These are phyloP conservation scores for Sycophaga agraensis DNA, from an alignment of 1,140 invertebrate species.

Conservation along the genomic window DNA sequence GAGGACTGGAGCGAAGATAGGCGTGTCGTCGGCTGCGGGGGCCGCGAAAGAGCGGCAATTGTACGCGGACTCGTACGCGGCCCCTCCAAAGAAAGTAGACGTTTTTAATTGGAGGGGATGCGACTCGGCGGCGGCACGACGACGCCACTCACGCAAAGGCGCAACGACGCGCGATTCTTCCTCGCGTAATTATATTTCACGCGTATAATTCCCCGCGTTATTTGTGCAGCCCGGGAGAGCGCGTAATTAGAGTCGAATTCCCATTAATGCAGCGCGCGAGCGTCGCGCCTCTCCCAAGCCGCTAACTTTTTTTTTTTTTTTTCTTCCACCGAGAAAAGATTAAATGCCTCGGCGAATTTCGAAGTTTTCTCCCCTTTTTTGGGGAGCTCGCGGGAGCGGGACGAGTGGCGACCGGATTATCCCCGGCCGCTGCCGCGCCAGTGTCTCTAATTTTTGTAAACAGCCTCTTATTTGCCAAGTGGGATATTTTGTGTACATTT, in stretches of 20 bases:
- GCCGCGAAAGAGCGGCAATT: no score
- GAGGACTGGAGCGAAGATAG: no score
- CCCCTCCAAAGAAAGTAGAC: no score
- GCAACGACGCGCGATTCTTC: not conserved
- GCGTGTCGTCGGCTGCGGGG: no score
- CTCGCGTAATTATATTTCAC: constrained; percentile 2
- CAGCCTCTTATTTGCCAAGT: not conserved
- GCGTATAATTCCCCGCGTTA: not conserved
- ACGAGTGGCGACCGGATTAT: constrained; percentile 1
- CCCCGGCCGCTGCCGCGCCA: not conserved
- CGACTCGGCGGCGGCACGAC: no score
- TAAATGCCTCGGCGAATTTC: not conserved
- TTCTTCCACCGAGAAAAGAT: not conserved
- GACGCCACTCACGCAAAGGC: no score
- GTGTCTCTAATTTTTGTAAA: constrained; percentile 6
- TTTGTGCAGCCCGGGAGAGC: not conserved
- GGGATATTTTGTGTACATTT: not conserved
- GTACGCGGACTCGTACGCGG: no score
- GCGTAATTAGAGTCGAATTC: constrained; percentile 15
- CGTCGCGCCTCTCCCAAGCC: not conserved
- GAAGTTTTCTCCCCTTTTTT: not conserved
- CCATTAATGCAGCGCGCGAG: not conserved
- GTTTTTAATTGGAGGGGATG: no score
- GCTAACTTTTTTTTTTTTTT: not conserved
- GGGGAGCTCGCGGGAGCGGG: not conserved